Evolutionary conservation across 1,140 invertebrate genomes (phyloP), one percentile per base, ranked within the genome.

Genomic region (Euura saliciscinereae): DNA sequence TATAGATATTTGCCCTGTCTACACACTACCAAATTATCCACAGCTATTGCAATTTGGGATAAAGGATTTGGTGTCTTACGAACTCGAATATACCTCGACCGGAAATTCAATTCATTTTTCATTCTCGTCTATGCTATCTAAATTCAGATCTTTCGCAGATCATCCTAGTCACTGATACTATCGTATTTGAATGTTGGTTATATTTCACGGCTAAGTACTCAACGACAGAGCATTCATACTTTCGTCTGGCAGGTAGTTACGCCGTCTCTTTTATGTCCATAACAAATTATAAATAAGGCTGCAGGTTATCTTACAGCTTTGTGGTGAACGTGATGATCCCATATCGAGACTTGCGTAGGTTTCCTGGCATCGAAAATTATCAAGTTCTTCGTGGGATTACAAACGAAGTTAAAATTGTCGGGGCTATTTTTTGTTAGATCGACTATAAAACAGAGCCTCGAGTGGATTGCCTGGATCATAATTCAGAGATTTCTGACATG

Each of bases 1-100:
- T 83, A 82, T 79, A 81, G 82, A 84, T 84, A 85, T 84, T 85
- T 85, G 81, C 82, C 78, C 70, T 84, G 83, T 84, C 80, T 81
- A 82, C 80, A 28, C 28, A 82, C 68, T 74, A 76, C 78, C 78
- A 80, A 85, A 84, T 85, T 84, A 83, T 84, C 81, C 80, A 77
- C 75, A 70, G 76, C 79, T 78, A 81, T 83, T 28, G 28, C 28
- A 28, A 28, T 83, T 79, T 76, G 76, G 78, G 81, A 84, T 84
- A 83, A 82, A 83, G 83, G 81, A 83, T 83, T 83, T 84, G 80
- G 77, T 68, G 44, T 67, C 46, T 64, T 44, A 66, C 46, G 6
- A 8, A 59, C 13, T 59, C 8, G 13, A 59, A 11, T 11, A 59
- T 59, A 59, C 51, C 13, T 28, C 28, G 28, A 28, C 28, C 28